Evolutionary conservation across 2,797 vertebrate species (phyloP).

Genomic region (Brachyrhaphis roseni): DNA sequence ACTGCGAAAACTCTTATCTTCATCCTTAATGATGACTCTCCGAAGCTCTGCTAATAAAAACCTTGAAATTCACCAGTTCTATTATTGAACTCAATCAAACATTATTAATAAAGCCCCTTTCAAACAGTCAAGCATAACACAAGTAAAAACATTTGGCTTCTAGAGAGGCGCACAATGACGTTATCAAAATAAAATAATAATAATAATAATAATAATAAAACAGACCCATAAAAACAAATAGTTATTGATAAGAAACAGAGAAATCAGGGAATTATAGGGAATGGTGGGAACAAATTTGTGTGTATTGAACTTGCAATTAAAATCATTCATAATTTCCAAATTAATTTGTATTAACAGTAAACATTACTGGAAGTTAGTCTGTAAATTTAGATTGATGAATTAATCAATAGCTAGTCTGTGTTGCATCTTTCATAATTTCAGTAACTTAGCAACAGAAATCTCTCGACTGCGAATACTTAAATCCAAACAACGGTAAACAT

Average conservation of each 20-base stretch:
- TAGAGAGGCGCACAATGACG: background rate
- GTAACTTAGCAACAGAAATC: background rate
- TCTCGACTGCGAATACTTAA: background rate
- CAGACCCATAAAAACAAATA: background rate
- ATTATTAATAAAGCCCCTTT: background rate
- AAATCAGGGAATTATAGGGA: background rate
- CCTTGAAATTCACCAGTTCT: background rate
- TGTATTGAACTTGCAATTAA: no score
- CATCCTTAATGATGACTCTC: background rate
- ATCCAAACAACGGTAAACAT: background rate
- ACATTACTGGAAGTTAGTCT: background rate
- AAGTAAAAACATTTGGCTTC: background rate
- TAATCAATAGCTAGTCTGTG: background rate
- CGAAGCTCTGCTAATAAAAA: background rate
- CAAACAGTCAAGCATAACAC: background rate
- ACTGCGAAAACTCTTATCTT: background rate
- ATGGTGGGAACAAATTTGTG: background rate
- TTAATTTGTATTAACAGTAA: background rate
- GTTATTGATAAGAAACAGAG: background rate
- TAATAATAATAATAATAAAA: no score
- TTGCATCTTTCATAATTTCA: background rate
- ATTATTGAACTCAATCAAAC: background rate
- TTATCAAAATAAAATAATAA: background rate
- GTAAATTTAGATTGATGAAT: background rate
- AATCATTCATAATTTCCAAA: background rate